A percentile compares a stretch with the other conserved stretches of the same genome.
These are phyloP conservation scores for Dinoponera quadriceps DNA, from an alignment of 1,140 invertebrate genomes.

Conservation along the genomic window DNA sequence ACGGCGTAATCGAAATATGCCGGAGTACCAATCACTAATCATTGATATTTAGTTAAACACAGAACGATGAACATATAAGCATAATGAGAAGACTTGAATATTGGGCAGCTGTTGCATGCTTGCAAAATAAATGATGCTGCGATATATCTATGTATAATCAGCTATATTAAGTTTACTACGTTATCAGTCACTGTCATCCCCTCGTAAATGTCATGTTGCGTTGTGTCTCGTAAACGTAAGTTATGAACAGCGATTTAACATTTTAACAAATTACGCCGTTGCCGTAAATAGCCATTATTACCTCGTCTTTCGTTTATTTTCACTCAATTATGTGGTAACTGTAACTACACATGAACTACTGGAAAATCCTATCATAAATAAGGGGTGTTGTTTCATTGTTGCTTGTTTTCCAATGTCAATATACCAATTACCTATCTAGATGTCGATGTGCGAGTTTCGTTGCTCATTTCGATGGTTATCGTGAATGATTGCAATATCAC, in stretches of 20 bases:
- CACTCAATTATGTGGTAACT: background rate
- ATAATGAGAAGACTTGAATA: background rate
- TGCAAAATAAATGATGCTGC: constrained; percentile 13
- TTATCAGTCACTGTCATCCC: constrained; percentile 28
- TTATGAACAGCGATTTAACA: background rate
- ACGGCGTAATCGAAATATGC: background rate
- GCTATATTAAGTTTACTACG: background rate
- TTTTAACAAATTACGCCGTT: constrained; percentile 12
- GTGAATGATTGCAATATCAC: no score
- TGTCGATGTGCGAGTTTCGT: no score
- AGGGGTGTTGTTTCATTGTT: no score
- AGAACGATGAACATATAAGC: background rate
- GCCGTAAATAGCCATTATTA: background rate
- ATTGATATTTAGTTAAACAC: background rate
- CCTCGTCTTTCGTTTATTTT: background rate
- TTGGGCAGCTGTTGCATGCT: constrained; percentile 6
- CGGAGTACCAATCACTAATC: background rate
- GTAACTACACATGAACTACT: no score
- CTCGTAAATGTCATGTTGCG: constrained; percentile 8
- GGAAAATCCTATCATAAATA: no score
- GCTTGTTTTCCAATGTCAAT: no score
- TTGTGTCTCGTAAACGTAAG: background rate
- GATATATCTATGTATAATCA: no score
- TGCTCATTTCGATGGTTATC: no score
- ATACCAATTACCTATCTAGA: no score